A percentile compares a stretch with the other conserved stretches of the same genome.
Conservation (phyloP, 2,113 vertebrate genomes). For the Atrichornis clamosus region DNA sequence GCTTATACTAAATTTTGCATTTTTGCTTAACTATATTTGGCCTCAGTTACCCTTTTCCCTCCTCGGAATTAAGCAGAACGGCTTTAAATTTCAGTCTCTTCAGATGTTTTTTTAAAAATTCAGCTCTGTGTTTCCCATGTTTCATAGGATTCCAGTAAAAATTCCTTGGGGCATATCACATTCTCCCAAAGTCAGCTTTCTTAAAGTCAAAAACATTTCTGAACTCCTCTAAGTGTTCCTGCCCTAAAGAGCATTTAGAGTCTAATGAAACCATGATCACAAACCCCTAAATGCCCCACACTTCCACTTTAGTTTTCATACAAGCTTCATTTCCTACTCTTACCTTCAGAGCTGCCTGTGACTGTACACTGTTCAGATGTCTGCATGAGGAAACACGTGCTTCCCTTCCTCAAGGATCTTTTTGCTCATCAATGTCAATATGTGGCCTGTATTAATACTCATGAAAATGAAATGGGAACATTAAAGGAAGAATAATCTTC, state of each 20-base stretch:
- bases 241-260: constrained; percentile 14
- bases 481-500: constrained; percentile 23
- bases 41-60: constrained; percentile 62
- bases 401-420: constrained; percentile 41
- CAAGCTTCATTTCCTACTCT: constrained; percentile 42
- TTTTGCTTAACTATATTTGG: constrained; percentile 49
- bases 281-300: not conserved
- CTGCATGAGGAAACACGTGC: not conserved
- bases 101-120: constrained; percentile 52
- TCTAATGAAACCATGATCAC: constrained; percentile 45
- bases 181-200: constrained; percentile 63
- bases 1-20: constrained; percentile 37
- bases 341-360: not conserved
- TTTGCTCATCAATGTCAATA: not conserved
- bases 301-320: constrained; percentile 30
- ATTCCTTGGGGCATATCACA: constrained; percentile 41
- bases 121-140: constrained; percentile 52
- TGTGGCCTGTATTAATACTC: not conserved
- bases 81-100: constrained; percentile 63
- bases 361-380: not conserved
- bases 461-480: not conserved
- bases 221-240: constrained; percentile 9
- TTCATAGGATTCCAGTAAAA: constrained; percentile 48
- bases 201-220: constrained; percentile 47
- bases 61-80: constrained; percentile 28